phyloP scores from a whole-genome alignment of 2,113 vertebrate genomes.

The rat (Rattus norvegicus) region DNA sequence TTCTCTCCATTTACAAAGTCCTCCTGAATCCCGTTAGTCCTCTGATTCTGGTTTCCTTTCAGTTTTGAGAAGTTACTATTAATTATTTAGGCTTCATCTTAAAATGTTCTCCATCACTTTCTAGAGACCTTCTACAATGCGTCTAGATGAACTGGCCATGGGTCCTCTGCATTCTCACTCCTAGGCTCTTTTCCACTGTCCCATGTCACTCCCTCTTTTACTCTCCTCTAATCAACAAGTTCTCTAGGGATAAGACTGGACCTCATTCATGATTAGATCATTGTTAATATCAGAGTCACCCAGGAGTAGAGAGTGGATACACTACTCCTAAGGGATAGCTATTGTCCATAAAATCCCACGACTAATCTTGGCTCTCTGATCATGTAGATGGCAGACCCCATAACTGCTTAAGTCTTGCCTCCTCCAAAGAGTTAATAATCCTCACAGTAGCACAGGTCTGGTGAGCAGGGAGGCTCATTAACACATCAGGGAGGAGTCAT shows the following conservation, averaged over 20 bases:
- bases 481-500: not conserved
- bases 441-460: not conserved
- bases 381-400: not conserved
- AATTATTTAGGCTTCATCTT: constrained; percentile 5
- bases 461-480: constrained; percentile 54
- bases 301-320: not conserved
- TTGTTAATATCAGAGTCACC: not conserved
- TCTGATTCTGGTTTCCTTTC: not conserved
- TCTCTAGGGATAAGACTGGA: not conserved
- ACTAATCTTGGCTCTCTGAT: not conserved
- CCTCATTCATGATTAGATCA: no score
- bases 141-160: not conserved
- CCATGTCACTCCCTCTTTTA: not conserved
- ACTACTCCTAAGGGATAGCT: not conserved
- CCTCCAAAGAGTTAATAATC: not conserved
- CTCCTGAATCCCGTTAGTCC: not conserved
- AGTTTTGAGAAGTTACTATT: not conserved
- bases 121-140: not conserved
- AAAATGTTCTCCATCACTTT: not conserved
- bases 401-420: not conserved
- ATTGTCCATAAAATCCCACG: not conserved
- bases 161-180: not conserved
- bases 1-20: no score
- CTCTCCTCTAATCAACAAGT: not conserved
- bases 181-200: not conserved